Evolutionary conservation across 2,888 invertebrate genomes (phyloP).

Genomic region (Dasysyrphus albostriatus): DNA sequence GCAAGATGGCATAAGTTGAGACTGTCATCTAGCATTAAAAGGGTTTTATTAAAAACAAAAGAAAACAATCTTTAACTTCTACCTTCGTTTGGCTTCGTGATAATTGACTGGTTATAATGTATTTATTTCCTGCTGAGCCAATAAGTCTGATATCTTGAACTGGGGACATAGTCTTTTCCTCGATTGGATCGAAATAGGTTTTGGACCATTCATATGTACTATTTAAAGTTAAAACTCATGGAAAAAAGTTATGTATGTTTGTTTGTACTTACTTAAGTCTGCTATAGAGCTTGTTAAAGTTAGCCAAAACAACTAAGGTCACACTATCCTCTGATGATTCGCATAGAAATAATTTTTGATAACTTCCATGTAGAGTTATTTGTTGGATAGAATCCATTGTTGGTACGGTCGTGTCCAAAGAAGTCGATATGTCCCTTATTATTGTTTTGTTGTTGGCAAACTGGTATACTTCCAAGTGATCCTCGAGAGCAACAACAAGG

Average conservation of each 20-base stretch:
- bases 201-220: conserved; percentile 81
- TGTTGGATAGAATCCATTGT: conserved; percentile 80
- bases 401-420: conserved; percentile 9
- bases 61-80: background rate
- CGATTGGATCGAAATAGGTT: conserved; percentile 80
- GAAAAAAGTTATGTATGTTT: background rate
- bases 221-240: background rate
- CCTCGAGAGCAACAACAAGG: conserved; percentile 79
- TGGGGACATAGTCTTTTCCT: conserved; percentile 79
- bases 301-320: conserved; percentile 78
- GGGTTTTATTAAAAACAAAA: background rate
- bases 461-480: conserved; percentile 80
- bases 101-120: conserved; percentile 78
- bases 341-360: conserved; percentile 78
- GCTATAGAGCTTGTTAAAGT: conserved; percentile 78
- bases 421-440: conserved; percentile 58
- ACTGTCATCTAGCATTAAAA: conserved; percentile 78
- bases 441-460: conserved; percentile 77
- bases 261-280: conserved; percentile 76
- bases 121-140: conserved; percentile 77
- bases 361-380: conserved; percentile 78
- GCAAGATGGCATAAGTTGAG: conserved; percentile 78
- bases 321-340: conserved; percentile 77
- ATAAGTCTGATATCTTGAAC: conserved; percentile 78
- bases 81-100: conserved; percentile 79